Conservation (phyloP, 2,113 vertebrate species). For the Sminthopsis crassicaudata region DNA sequence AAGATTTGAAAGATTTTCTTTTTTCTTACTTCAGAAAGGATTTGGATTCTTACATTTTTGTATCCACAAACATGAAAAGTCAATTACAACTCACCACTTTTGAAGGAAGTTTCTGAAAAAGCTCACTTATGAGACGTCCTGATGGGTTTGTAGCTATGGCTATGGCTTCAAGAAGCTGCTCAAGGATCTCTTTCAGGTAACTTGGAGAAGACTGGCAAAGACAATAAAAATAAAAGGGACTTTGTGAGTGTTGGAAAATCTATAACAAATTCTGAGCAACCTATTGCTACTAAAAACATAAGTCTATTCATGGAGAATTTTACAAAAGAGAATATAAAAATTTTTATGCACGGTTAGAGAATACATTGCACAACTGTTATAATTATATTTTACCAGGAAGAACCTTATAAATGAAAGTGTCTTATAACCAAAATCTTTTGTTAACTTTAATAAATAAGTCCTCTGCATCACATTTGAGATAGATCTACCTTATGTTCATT, state of each 20-base stretch:
- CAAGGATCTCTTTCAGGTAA: conserved; percentile 94
- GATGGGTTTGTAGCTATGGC: conserved; percentile 93
- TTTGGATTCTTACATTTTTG: neutral
- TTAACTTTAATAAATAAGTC: conserved; percentile 39
- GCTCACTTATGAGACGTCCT: conserved; percentile 94
- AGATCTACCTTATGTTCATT: conserved; percentile 32
- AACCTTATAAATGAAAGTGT: conserved; percentile 10
- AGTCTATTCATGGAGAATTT: conserved; percentile 37
- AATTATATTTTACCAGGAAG: neutral
- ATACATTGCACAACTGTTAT: conserved; percentile 20
- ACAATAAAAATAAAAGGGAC: neutral
- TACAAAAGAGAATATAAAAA: conserved; percentile 25
- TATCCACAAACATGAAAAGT: conserved; percentile 6
- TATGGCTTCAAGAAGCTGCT: conserved; percentile 95
- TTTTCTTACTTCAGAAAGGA: conserved; percentile 37
- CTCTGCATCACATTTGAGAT: neutral
- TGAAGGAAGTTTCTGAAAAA: conserved; percentile 99
- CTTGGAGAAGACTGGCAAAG: conserved; percentile 86
- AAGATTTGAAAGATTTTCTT: neutral
- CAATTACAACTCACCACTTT: conserved; percentile 90
- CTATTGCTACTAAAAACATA: conserved; percentile 31
- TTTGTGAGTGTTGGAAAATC: conserved; percentile 34
- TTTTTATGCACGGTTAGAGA: conserved; percentile 51
- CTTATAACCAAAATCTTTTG: neutral
- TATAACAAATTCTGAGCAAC: conserved; percentile 15